Percentiles rank a stretch among this genome's conserved stretches.
phyloP scores from a whole-genome alignment of 2,113 vertebrate species.

The Oriolus oriolus region DNA sequence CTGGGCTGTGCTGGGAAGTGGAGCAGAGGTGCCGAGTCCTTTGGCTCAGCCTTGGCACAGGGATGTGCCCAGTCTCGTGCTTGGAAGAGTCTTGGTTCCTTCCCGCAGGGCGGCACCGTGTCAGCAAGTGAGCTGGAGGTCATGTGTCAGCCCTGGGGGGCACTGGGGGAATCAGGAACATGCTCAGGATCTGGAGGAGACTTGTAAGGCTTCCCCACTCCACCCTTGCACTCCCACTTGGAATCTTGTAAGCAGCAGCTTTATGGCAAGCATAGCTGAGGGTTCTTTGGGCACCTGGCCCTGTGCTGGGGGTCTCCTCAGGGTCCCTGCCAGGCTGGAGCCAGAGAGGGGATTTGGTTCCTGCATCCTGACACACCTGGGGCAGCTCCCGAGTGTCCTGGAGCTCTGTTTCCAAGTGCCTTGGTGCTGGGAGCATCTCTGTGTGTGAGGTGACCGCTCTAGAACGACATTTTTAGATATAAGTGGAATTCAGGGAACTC shows the following conservation, averaged over 20 bases:
- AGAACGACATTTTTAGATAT: background rate
- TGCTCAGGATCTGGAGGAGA: background rate
- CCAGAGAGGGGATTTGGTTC: background rate
- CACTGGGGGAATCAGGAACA: background rate
- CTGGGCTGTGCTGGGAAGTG: background rate
- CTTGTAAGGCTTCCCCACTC: background rate
- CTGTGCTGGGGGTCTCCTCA: no score
- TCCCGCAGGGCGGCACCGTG: accelerated
- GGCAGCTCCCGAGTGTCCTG: background rate
- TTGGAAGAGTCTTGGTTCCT: background rate
- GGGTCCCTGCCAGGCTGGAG: background rate
- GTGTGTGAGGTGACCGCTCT: background rate
- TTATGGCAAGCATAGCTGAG: background rate
- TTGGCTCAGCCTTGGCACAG: background rate
- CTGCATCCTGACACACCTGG: background rate
- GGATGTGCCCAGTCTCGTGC: background rate
- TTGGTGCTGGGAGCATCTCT: background rate
- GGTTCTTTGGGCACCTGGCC: background rate
- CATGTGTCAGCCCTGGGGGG: background rate
- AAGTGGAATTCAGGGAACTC: background rate
- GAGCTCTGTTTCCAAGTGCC: no score
- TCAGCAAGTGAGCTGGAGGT: background rate
- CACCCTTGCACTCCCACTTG: background rate
- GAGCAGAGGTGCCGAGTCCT: background rate
- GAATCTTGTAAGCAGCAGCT: background rate